Evolutionary conservation across 1,140 invertebrate genomes (phyloP), one percentile per base, ranked within the genome.

Genomic region (Trichoplusia ni): DNA sequence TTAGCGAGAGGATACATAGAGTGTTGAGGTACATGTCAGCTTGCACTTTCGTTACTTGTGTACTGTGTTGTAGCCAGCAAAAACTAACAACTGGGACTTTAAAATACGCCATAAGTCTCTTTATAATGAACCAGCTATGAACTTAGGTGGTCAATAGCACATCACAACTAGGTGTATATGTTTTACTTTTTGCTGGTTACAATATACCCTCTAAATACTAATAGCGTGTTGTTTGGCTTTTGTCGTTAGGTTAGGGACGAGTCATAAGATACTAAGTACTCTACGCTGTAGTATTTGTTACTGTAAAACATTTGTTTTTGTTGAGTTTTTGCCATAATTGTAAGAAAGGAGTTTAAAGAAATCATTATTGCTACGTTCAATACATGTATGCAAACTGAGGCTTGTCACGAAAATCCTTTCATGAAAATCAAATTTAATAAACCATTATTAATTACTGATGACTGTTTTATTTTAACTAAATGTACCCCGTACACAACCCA

Each of bases 391-490:
- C 84, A 87, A 85, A 86, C 77, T 80, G 81, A 88, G 75, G 85
- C 85, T 90, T 90, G 79, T 90, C 87, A 90, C 81, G 69, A 73
- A 79, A 86, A 87, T 85, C 82, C 83, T 82, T 86, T 87, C 76
- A 86, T 82, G 79, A 86, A 49, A 86, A 87, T 88, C 84, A 86
- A 88, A 87, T 87, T 84, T 87, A 90, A 90, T 90, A 90, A 86
- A 88, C 83, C 75, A 86, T 82, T 82, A 90, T 81, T 77, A 86
- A 86, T 72, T 67, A 54, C 49, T 53, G 23, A 4, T 27, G n/a
- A n/a, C n/a, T 59, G 35, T 63, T 47, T 65, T 38, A 29, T 54
- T 63, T 47, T 47, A 47, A 35, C 13, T 4, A 19, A 2, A 19
- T 21, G 16, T 7, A 23, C 35, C 13, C 35, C 13, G 9, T 6